These are phyloP conservation scores for Drosophila robusta DNA, from an alignment of 2,888 invertebrate genomes.

Conservation along the genomic window DNA sequence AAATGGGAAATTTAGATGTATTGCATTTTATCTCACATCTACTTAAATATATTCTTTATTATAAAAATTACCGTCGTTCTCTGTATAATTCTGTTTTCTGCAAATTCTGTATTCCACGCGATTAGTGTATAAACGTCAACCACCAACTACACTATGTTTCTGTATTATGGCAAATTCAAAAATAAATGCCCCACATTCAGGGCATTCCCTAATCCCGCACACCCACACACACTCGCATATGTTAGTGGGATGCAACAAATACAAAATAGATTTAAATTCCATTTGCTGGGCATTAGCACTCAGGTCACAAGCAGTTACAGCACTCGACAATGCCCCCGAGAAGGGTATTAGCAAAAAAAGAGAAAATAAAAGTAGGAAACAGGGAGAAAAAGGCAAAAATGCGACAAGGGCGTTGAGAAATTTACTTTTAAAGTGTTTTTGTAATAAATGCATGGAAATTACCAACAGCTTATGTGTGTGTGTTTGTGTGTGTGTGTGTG, in stretches of 20 bases:
- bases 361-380: not conserved
- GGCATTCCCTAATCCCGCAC: conserved; percentile 29
- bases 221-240: conserved; percentile 49
- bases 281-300: conserved; percentile 75
- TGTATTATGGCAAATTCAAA: conserved; percentile 2
- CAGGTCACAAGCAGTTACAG: conserved; percentile 65
- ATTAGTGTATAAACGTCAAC: not conserved
- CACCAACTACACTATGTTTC: not conserved
- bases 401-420: conserved; percentile 65
- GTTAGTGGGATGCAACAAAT: conserved; percentile 59
- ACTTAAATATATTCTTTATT: too few species aligned
- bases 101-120: not conserved
- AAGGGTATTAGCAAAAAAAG: conserved; percentile 26
- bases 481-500: conserved; percentile 65
- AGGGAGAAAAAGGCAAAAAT: conserved; percentile 21
- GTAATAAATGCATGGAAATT: conserved; percentile 71
- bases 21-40: too few species aligned
- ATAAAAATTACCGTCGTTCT: too few species aligned
- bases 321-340: conserved; percentile 62
- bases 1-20: not conserved
- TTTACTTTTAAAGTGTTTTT: conserved; percentile 78
- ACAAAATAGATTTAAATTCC: conserved; percentile 80
- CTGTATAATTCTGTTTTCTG: too few species aligned
- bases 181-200: conserved; percentile 29
- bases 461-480: conserved; percentile 18